Percentiles rank a stretch among this genome's conserved stretches.
These are phyloP conservation scores for Venturia canescens DNA, from an alignment of 1,140 invertebrate genomes.

Conservation along the genomic window DNA sequence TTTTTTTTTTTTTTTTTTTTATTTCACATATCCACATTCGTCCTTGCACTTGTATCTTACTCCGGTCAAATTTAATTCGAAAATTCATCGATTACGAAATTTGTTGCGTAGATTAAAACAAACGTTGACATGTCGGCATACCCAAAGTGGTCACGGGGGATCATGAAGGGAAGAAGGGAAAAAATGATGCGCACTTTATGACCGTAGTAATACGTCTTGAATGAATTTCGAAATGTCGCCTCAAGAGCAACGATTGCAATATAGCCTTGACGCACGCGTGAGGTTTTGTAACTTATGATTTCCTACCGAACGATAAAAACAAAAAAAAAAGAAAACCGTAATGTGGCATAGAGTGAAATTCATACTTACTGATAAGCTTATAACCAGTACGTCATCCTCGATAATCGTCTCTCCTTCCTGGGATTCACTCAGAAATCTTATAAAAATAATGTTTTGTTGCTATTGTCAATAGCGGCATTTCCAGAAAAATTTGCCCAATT, in stretches of 20 bases:
- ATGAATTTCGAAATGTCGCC: neutral
- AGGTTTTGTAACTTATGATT: slow-evolving; percentile 8
- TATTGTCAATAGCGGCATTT: too few species aligned
- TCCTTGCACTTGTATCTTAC: neutral
- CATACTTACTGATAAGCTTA: neutral
- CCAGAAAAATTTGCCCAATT: too few species aligned
- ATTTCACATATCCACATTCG: too few species aligned
- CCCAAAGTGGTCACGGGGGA: neutral
- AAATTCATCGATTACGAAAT: neutral
- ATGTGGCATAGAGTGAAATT: neutral
- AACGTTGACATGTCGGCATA: neutral
- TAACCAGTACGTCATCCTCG: neutral
- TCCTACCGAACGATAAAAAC: neutral
- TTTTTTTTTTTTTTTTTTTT: neutral
- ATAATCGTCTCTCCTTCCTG: neutral
- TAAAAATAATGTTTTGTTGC: too few species aligned
- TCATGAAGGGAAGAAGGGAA: neutral
- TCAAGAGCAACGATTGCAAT: slow-evolving; percentile 8
- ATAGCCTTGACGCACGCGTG: neutral
- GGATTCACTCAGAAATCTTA: too few species aligned
- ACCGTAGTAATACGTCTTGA: neutral
- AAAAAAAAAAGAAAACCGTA: too few species aligned
- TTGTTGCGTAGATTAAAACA: neutral
- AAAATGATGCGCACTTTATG: neutral
- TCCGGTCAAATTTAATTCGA: neutral